Evolutionary conservation across 2,888 invertebrate genomes (phyloP), one percentile per base, ranked within the genome.

Genomic region (Dinocampus coccinellae): DNA sequence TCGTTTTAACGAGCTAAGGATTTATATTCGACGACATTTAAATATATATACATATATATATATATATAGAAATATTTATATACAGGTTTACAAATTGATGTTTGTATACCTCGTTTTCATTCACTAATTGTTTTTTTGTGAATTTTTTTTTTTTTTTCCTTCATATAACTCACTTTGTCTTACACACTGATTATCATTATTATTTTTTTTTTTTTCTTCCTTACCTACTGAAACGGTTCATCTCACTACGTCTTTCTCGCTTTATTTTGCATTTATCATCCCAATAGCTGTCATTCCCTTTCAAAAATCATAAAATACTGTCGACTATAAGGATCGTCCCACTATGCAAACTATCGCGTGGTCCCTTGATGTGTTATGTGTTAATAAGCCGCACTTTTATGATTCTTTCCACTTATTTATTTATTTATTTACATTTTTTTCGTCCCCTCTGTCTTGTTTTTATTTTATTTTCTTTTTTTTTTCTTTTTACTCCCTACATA

Each of bases 21-120:
- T 85, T 85, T 85, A 84, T 47, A 47, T 47, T n/a, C 83, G 82
- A 79, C 79, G 84, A 85, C 84, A 76, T 84, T 85, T 84, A 47
- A 16, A 16, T n/a, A 3, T 1, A 1, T n/a, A 9, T 39, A n/a
- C n/a, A 2, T 13, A 39, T n/a, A 39, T n/a, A 39, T n/a, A 39
- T 39, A 39, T 39, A 39, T 13, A 9, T 39, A n/a, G 13, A n/a
- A n/a, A 39, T 39, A 39, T 39, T 13, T 39, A 39, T 83, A 83
- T 80, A 72, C 72, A n/a, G n/a, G n/a, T n/a, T n/a, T n/a, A n/a
- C n/a, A n/a, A n/a, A n/a, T n/a, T n/a, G n/a, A n/a, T n/a, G n/a
- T n/a, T n/a, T n/a, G n/a, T 29, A 29, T 29, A 29, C 29, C 7
- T 29, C 29, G 7, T 74, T 39, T 36, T 55, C 55, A 77, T 78